Base-by-base conservation (phyloP, 2,888 invertebrate species). In the Colletes collaris region DNA sequence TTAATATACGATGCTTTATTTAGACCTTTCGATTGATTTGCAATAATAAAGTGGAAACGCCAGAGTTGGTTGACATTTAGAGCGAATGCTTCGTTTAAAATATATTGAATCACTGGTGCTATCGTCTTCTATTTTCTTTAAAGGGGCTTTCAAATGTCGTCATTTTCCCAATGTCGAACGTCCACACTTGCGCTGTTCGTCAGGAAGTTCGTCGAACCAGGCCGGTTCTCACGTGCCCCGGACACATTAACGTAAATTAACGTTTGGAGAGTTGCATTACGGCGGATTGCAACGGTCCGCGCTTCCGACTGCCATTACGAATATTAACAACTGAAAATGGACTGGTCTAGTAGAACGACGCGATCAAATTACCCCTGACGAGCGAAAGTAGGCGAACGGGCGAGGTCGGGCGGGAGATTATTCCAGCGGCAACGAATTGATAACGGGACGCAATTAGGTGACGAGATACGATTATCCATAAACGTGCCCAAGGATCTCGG, bases 311-410 rank as follows among this genome's bases (percentile, higher is more conserved):
- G 65, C 78, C 64, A 78, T 78, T 78, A 78, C 78, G 76, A 76
- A 78, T 76, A 78, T 78, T 78, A 78, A 78, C 76, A 76, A 78
- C 69, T 56, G 76, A 78, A 76, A 76, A 78, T 76, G 78, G 78
- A 78, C 69, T 64, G 60, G 69, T 56, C 67, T 69, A 59, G 55
- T n/a, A n/a, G 59, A 69, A 76, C 65, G 77, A 64, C 68, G 79
- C 77, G 77, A 79, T 79, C 70, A 77, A 78, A 79, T 80, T 79
- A 72, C 60, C 79, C 46, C 19, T 78, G 78, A 78, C 72, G 64
- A 44, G 67, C 44, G 59, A 68, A 78, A 78, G 78, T 79, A 78
- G 78, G 64, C 60, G 78, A 72, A 53, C n/a, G 50, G 10, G 35
- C 35, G 27, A 8, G 10, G 10, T 16, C 40, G n/a, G 50, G 65